phyloP scores from a whole-genome alignment of 1,140 invertebrate genomes.

The Trachymyrmex septentrionalis region DNA sequence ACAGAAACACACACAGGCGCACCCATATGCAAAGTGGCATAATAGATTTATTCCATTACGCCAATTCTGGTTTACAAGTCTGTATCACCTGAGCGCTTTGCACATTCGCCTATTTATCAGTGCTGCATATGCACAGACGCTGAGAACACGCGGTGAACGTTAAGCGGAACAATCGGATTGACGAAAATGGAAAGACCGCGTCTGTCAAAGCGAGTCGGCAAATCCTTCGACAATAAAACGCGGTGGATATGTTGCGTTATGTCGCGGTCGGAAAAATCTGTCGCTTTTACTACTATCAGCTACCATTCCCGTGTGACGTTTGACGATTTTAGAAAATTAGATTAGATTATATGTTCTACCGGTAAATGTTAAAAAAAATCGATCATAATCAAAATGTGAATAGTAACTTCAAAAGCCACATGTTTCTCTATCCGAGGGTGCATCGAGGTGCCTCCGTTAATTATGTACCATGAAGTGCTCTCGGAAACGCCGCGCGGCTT shows the following conservation, averaged over 20 bases:
- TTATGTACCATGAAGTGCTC: constrained; percentile 32
- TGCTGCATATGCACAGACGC: not conserved
- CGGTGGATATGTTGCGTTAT: not conserved
- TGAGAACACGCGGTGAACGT: not conserved
- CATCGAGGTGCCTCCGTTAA: constrained; percentile 17
- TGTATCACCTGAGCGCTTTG: constrained; percentile 24
- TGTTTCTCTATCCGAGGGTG: constrained; percentile 7
- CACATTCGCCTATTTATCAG: constrained; percentile 24
- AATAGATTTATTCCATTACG: constrained; percentile 7
- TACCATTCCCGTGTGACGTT: not conserved
- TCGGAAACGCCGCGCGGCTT: constrained; percentile 25
- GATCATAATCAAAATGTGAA: not conserved
- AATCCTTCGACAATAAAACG: not conserved
- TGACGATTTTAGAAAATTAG: not conserved
- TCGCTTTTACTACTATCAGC: not conserved
- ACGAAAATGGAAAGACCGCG: constrained; percentile 24
- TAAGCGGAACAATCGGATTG: constrained; percentile 52
- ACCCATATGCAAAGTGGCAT: no score
- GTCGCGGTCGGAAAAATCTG: constrained; percentile 25
- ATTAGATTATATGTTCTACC: not conserved
- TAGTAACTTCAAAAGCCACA: constrained; percentile 18
- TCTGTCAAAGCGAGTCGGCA: constrained; percentile 24
- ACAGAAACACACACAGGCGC: not conserved
- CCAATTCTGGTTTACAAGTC: constrained; percentile 1
- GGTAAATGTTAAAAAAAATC: constrained; percentile 4